phyloP scores from a whole-genome alignment of 2,888 invertebrate species.

The Ashinkailepas kermadecensis region DNA sequence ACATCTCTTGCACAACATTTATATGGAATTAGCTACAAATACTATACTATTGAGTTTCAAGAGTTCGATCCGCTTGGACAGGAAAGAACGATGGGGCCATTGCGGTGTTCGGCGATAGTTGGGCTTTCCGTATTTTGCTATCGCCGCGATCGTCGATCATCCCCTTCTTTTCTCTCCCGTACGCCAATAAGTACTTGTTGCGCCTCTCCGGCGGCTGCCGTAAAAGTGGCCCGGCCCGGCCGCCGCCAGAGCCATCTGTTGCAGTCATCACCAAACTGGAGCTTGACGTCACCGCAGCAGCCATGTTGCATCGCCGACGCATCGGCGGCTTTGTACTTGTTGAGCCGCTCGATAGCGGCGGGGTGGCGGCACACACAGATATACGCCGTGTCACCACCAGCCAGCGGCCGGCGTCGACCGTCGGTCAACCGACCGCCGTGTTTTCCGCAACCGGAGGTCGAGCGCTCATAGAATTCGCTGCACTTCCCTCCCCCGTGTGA shows the following conservation, averaged over 20 bases:
- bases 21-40: too few relatives aligned
- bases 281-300: neutral
- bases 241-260: neutral
- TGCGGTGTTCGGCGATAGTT: too few relatives aligned
- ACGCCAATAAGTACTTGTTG: neutral
- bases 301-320: constrained; percentile 11
- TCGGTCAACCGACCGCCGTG: neutral
- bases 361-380: neutral
- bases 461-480: neutral
- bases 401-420: neutral
- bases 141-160: neutral
- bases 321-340: neutral
- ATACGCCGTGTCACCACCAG: neutral
- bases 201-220: neutral
- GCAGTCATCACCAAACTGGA: neutral
- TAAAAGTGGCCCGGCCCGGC: neutral
- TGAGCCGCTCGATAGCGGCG: neutral
- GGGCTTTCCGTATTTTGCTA: too few relatives aligned
- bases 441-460: neutral
- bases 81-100: too few relatives aligned
- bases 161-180: neutral
- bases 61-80: too few relatives aligned
- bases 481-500: neutral
- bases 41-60: too few relatives aligned
- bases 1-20: too few relatives aligned